These are phyloP conservation scores for Porphyrio hochstetteri DNA, from an alignment of 2,113 vertebrate genomes.

Conservation along the genomic window DNA sequence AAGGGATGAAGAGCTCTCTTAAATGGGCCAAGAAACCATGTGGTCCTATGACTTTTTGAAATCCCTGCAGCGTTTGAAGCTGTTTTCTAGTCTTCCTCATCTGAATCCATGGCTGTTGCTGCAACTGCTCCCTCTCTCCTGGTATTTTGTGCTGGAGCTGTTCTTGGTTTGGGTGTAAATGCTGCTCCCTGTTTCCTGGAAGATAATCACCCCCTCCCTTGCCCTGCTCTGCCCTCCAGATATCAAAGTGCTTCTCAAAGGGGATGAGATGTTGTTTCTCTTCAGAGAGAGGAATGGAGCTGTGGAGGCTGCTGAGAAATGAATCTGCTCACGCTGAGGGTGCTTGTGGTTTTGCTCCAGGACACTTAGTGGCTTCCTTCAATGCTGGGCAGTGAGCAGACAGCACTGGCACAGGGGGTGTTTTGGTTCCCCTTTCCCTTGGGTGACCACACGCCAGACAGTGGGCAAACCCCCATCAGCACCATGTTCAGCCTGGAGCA, in stretches of 20 bases:
- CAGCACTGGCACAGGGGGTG: not conserved
- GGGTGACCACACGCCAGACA: not conserved
- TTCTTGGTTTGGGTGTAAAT: slow-evolving; percentile 10
- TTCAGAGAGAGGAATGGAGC: not conserved
- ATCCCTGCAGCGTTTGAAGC: slow-evolving; percentile 4
- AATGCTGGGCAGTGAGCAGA: not conserved
- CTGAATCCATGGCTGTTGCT: not conserved
- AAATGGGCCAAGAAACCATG: slow-evolving; percentile 31
- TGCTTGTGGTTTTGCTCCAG: not conserved
- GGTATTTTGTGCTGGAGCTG: not conserved
- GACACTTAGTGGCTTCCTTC: not conserved
- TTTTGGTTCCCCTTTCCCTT: not conserved
- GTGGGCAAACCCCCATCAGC: not conserved
- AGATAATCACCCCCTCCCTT: not conserved
- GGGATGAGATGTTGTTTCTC: not conserved
- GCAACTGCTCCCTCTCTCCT: not conserved
- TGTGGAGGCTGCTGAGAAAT: not conserved
- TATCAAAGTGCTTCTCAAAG: accelerated
- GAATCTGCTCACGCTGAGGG: not conserved
- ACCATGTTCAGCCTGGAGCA: not conserved
- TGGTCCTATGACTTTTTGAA: slow-evolving; percentile 3
- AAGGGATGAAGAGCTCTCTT: not conserved
- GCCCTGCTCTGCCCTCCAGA: not conserved
- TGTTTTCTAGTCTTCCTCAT: not conserved
- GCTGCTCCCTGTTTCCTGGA: not conserved